Evolutionary conservation across 2,113 vertebrate species (phyloP).

Genomic region (Smithornis capensis): DNA sequence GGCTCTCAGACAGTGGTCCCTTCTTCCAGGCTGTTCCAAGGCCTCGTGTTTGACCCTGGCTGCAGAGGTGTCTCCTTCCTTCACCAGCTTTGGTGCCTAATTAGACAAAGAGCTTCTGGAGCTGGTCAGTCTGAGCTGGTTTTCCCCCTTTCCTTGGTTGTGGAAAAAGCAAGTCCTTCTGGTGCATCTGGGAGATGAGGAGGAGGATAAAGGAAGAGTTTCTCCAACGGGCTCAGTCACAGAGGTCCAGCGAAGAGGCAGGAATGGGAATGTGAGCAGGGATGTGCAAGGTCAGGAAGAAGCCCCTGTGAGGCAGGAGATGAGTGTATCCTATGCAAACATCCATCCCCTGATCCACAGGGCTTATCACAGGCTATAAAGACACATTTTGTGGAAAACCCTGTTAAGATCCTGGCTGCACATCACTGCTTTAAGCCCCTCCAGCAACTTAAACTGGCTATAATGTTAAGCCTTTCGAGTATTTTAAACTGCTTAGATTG

Average conservation of each 20-base stretch:
- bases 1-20: neutral
- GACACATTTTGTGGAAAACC: neutral
- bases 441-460: constrained; percentile 54
- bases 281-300: neutral
- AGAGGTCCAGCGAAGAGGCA: rapidly evolving
- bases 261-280: neutral
- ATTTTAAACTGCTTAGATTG: constrained; percentile 62
- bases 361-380: neutral
- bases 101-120: neutral
- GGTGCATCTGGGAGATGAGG: neutral
- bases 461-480: constrained; percentile 57
- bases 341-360: neutral
- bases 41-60: rapidly evolving
- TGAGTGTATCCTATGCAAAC: neutral
- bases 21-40: neutral
- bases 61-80: neutral
- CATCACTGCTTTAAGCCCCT: constrained; percentile 45
- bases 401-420: constrained; percentile 28
- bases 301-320: neutral
- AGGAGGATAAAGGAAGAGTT: neutral
- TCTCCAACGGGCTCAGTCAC: neutral
- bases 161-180: neutral
- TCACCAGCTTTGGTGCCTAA: neutral
- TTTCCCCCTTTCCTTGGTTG: neutral
- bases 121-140: rapidly evolving